Conservation (phyloP, 1,140 invertebrate species). For the Diuraphis noxia region DNA sequence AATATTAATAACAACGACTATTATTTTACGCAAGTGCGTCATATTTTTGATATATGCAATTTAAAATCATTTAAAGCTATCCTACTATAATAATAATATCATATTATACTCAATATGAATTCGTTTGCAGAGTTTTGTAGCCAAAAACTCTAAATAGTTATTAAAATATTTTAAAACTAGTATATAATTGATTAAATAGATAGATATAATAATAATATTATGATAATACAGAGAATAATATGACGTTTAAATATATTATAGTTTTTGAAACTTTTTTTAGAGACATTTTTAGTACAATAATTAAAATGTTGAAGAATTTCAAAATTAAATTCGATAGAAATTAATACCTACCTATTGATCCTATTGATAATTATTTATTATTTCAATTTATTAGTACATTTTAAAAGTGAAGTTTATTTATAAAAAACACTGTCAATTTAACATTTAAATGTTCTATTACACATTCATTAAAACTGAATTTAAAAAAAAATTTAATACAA, state of each 20-base stretch:
- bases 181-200: neutral
- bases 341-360: neutral
- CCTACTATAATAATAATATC: neutral
- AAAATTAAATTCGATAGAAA: neutral
- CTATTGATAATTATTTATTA: neutral
- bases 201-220: neutral
- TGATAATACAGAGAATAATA: neutral
- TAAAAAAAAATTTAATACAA: neutral
- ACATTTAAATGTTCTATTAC: neutral
- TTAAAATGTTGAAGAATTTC: neutral
- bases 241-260: neutral
- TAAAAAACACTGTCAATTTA: neutral
- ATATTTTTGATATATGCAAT: neutral
- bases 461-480: neutral
- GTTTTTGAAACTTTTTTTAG: neutral
- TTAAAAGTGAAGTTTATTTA: neutral
- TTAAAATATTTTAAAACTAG: too few species aligned
- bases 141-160: neutral
- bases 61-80: neutral
- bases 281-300: neutral
- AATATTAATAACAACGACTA: neutral
- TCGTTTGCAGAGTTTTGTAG: neutral
- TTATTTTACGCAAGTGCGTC: neutral
- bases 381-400: neutral
- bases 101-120: neutral